Evolutionary conservation across 2,888 invertebrate species (phyloP).

Genomic region (Ceratothoa steindachneri): DNA sequence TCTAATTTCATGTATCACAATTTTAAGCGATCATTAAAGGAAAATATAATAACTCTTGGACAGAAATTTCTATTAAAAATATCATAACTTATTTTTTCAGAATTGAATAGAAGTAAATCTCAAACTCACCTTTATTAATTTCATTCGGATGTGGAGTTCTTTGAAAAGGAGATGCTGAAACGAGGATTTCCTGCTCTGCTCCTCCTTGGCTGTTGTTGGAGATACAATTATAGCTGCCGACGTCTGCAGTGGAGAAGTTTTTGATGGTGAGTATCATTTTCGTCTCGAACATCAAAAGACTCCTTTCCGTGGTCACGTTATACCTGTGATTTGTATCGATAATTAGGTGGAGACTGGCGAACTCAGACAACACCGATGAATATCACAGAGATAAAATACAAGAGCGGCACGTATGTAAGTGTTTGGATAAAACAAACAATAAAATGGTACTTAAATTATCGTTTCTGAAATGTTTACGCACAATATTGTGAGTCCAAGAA

Average conservation of each 20-base stretch:
- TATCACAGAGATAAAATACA: too few species aligned
- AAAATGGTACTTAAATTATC: too few species aligned
- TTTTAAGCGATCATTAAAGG: background rate
- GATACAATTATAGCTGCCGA: slow-evolving; percentile 45
- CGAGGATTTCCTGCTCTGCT: slow-evolving; percentile 39
- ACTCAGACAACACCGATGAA: background rate
- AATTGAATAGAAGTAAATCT: background rate
- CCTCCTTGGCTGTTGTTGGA: slow-evolving; percentile 47
- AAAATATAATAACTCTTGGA: background rate
- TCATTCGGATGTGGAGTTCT: slow-evolving; percentile 25
- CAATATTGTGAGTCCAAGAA: too few species aligned
- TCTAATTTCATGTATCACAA: background rate
- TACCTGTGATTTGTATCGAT: slow-evolving; percentile 26
- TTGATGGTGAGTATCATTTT: slow-evolving; percentile 39
- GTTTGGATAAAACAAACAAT: too few species aligned
- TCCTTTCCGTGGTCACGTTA: slow-evolving; percentile 29
- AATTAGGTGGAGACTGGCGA: background rate
- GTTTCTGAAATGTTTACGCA: too few species aligned
- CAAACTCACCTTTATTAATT: slow-evolving; percentile 32
- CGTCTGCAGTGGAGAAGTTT: slow-evolving; percentile 27
- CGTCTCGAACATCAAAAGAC: slow-evolving; percentile 38
- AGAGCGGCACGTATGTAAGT: background rate
- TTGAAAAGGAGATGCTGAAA: slow-evolving; percentile 40
- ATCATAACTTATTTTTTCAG: background rate
- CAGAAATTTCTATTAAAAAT: background rate